These are phyloP conservation scores for Cheilosia urbana DNA, from an alignment of 2,888 invertebrate genomes.

Conservation along the genomic window DNA sequence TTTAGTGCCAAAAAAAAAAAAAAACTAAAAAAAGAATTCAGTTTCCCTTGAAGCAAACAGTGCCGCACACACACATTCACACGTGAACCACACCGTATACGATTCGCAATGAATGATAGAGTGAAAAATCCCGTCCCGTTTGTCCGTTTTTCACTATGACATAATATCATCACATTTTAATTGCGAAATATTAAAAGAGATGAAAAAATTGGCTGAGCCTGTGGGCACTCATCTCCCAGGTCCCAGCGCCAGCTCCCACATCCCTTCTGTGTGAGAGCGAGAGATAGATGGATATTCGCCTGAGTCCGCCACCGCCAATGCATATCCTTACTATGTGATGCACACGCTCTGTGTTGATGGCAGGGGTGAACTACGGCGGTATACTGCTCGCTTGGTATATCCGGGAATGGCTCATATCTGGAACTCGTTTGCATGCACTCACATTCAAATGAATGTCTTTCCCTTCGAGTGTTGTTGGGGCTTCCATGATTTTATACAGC, in stretches of 20 bases:
- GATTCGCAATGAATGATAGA: slow-evolving; percentile 71
- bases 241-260: slow-evolving; percentile 53
- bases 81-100: slow-evolving; percentile 1
- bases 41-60: slow-evolving; percentile 48
- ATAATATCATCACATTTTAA: slow-evolving; percentile 76
- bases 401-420: slow-evolving; percentile 74
- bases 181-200: slow-evolving; percentile 76
- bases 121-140: slow-evolving; percentile 75
- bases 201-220: slow-evolving; percentile 76
- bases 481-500: slow-evolving; percentile 45
- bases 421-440: slow-evolving; percentile 74
- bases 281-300: slow-evolving; percentile 27
- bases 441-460: slow-evolving; percentile 74
- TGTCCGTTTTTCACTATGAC: slow-evolving; percentile 75
- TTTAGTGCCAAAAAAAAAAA: slow-evolving; percentile 52
- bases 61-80: slow-evolving; percentile 18
- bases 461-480: slow-evolving; percentile 70
- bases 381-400: slow-evolving; percentile 47
- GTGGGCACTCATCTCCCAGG: slow-evolving; percentile 71
- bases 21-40: slow-evolving; percentile 8
- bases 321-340: slow-evolving; percentile 49
- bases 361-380: slow-evolving; percentile 11
- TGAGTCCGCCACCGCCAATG: slow-evolving; percentile 17
- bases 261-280: slow-evolving; percentile 23
- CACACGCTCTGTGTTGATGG: slow-evolving; percentile 48